These are phyloP conservation scores for Paracentrotus lividus DNA, from an alignment of 53 echinoderm and acorn worm species.

Conservation along the genomic window DNA sequence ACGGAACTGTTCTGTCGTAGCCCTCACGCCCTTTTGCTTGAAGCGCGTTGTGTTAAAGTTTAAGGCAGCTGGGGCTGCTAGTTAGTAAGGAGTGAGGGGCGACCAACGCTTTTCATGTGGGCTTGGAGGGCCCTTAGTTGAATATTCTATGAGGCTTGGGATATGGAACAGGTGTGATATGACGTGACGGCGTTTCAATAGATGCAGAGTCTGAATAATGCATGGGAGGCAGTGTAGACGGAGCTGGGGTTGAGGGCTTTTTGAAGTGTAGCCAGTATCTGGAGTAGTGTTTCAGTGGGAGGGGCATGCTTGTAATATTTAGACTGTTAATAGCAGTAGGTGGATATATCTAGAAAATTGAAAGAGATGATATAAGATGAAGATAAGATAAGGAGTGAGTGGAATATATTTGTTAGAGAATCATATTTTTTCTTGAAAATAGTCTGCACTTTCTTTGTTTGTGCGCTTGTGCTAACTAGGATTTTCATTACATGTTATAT, in stretches of 20 bases:
- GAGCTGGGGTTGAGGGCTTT: neutral
- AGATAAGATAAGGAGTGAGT: neutral
- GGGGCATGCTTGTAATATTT: conserved; percentile 37
- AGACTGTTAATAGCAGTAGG: conserved; percentile 20
- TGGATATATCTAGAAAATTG: neutral
- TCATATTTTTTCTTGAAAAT: neutral
- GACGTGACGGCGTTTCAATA: conserved; percentile 21
- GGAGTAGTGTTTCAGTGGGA: neutral
- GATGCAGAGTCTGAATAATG: neutral
- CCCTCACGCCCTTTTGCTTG: conserved; percentile 45
- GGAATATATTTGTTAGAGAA: neutral
- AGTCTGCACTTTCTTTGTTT: neutral
- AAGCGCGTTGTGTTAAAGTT: neutral
- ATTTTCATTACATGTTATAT: too few species aligned
- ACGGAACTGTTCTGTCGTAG: conserved; percentile 56
- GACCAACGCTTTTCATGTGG: neutral
- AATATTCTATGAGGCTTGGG: conserved; percentile 42
- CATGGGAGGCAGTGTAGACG: conserved; percentile 13
- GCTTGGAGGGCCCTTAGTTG: conserved; percentile 34
- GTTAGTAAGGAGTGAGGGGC: neutral
- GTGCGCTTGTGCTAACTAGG: too few species aligned
- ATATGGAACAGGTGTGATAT: too few species aligned
- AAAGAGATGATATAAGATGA: too few species aligned
- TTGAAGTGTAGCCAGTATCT: conserved; percentile 40
- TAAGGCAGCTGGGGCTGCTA: conserved; percentile 25